Percentiles rank a stretch among this genome's conserved stretches.
phyloP scores from a whole-genome alignment of 2,113 vertebrate genomes.

The Colius striatus region DNA sequence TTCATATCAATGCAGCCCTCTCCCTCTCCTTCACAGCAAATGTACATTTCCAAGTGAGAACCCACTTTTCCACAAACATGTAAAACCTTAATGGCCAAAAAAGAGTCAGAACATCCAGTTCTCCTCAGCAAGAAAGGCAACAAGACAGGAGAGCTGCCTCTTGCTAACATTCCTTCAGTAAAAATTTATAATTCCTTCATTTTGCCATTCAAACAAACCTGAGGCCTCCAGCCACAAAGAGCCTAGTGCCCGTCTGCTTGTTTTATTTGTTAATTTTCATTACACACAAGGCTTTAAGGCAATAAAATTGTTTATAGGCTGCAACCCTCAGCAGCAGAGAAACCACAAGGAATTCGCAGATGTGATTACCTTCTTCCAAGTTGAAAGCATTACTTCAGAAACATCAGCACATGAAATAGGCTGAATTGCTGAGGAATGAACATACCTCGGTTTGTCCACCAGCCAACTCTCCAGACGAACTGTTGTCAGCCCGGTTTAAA shows the following conservation, averaged over 20 bases:
- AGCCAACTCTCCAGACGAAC: conserved; percentile 28
- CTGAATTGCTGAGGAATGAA: conserved; percentile 24
- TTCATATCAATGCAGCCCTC: neutral
- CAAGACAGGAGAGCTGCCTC: neutral
- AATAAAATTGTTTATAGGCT: conserved; percentile 4
- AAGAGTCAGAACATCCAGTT: neutral
- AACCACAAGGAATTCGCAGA: conserved; percentile 41
- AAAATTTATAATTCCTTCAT: neutral
- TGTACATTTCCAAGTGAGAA: neutral
- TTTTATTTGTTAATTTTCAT: conserved; percentile 14
- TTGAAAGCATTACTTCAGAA: conserved; percentile 48
- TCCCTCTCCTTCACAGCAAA: neutral
- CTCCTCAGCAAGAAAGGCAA: neutral
- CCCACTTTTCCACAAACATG: neutral
- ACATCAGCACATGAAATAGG: neutral
- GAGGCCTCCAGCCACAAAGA: neutral
- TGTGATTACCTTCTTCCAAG: neutral
- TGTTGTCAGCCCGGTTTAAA: conserved; percentile 43
- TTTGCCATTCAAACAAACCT: neutral
- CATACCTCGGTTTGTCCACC: conserved; percentile 26
- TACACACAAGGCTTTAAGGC: neutral
- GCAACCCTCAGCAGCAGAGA: neutral
- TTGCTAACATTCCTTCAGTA: neutral
- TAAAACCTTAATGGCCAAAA: neutral
- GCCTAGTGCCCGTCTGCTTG: neutral